Evolutionary conservation across 2,113 vertebrate species (phyloP), one percentile per base, ranked within the genome.

Genomic region (Symphodus melops): DNA sequence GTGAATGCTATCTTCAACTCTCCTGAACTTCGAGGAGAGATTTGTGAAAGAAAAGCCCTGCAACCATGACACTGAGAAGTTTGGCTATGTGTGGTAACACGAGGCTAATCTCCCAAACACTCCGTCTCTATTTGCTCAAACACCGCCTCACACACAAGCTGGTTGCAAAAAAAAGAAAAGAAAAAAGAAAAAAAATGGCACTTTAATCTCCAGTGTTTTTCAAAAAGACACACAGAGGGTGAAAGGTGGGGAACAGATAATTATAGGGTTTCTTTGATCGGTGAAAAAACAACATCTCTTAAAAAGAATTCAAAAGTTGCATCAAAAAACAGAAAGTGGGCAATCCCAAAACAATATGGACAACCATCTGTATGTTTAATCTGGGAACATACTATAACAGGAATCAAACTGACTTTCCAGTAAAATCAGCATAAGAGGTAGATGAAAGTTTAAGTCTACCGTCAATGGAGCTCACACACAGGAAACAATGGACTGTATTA

Each of bases 121-220:
- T 91, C 84, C 83, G 82, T 83, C 57, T 82, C 79, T 91, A 82
- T 91, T 90, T 89, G 87, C 82, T 86, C 80, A 92, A 90, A 87
- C 83, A 63, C 82, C 87, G 84, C 82, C 80, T 89, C 83, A 85
- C 83, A 86, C 72, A 17, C 49, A 73, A 55, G 54, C 57, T 84
- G 85, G 88, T 87, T 87, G 77, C 82, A 82, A 33, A 33, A 33
- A 25, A n/a, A n/a, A n/a, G n/a, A n/a, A n/a, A n/a, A n/a, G n/a
- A n/a, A n/a, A n/a, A n/a, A n/a, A n/a, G n/a, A n/a, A n/a, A n/a
- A n/a, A 71, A 60, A 88, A 80, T 68, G 66, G 20, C 71, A 81
- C 77, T 81, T 84, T 20, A 78, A 58, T 46, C 11, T n/a, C 36
- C 59, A n/a, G 2, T 28, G 59, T 83, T 80, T 75, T 83, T 9